Conservation (phyloP, 2,797 vertebrate species). For the Lophotriccus pileatus region DNA sequence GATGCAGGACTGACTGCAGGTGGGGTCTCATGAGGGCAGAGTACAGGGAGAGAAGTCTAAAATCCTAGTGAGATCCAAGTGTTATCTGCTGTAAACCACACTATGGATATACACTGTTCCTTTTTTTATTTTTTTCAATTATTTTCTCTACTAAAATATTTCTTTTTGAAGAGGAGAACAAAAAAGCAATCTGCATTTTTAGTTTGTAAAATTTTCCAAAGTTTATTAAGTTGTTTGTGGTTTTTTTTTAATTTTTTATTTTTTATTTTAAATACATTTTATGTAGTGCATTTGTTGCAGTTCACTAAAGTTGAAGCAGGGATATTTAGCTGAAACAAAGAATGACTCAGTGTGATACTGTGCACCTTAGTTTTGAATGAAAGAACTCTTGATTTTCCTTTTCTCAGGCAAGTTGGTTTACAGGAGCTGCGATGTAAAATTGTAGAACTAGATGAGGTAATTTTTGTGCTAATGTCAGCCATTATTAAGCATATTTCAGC, state of each 20-base stretch:
- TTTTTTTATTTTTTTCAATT: background rate
- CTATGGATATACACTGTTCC: background rate
- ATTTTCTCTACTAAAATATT: background rate
- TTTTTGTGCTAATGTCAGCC: background rate
- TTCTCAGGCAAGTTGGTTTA: constrained; percentile 72
- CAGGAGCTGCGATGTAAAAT: background rate
- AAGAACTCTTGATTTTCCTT: constrained; percentile 59
- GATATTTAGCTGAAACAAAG: constrained; percentile 13
- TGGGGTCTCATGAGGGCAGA: too few relatives aligned
- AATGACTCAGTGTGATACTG: background rate
- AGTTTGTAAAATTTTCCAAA: background rate
- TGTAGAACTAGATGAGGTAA: background rate
- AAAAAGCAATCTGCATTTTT: background rate
- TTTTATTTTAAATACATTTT: background rate
- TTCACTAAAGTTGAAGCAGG: background rate
- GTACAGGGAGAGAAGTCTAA: background rate
- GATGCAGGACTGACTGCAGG: too few relatives aligned
- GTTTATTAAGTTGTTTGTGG: background rate
- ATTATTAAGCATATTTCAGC: background rate
- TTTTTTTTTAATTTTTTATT: background rate
- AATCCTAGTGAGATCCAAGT: background rate
- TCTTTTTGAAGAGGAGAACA: background rate
- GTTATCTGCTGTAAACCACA: background rate
- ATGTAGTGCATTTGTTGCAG: background rate
- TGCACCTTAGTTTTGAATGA: background rate